Evolutionary conservation across 2,113 vertebrate species (phyloP).

Genomic region (Parus major): DNA sequence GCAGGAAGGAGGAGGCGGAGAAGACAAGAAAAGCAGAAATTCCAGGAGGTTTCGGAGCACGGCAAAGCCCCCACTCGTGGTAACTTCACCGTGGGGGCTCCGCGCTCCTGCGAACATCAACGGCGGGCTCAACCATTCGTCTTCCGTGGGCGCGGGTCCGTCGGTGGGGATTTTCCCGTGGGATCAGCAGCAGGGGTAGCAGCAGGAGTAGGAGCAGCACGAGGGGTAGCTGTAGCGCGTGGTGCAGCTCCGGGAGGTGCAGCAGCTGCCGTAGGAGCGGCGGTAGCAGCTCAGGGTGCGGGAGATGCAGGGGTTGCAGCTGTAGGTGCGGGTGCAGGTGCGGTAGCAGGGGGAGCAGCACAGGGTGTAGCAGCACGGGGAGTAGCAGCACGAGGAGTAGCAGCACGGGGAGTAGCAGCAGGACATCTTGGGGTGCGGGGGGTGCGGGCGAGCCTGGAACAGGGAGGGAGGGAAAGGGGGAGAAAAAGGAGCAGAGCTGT

Average conservation of each 20-base stretch:
- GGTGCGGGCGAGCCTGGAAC: neutral
- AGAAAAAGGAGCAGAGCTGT: accelerated
- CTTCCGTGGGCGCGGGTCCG: accelerated
- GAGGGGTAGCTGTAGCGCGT: neutral
- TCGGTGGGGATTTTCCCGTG: accelerated
- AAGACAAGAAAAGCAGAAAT: neutral
- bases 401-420: neutral
- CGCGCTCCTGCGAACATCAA: accelerated
- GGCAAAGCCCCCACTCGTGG: accelerated
- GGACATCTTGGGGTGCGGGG: neutral
- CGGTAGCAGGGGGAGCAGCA: constrained; percentile 24
- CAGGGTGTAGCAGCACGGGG: neutral
- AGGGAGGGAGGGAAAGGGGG: accelerated
- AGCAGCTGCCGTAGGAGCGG: neutral
- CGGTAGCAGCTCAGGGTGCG: neutral
- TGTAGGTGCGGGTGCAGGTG: neutral
- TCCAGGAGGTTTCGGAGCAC: neutral
- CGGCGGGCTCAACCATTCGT: accelerated
- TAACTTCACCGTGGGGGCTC: neutral
- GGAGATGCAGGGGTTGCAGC: neutral
- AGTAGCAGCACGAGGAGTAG: neutral
- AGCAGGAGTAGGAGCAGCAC: neutral
- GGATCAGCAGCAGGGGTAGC: neutral
- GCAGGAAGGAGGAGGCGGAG: neutral
- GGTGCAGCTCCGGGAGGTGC: neutral